Evolutionary conservation across 1,140 invertebrate genomes (phyloP).

Genomic region (Monochamus saltuarius): DNA sequence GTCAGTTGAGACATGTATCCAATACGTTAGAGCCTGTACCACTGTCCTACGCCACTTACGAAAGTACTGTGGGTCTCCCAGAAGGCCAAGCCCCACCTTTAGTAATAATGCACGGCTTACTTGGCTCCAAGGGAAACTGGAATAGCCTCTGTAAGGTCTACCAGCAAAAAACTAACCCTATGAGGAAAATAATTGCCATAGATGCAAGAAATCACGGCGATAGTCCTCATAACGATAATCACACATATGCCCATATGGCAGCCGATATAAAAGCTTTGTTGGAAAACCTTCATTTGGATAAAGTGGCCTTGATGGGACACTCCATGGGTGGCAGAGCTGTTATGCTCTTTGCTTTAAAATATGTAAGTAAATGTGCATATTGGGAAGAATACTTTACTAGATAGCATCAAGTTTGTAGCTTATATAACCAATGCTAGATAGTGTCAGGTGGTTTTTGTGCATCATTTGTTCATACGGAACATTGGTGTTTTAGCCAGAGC

Average conservation of each 20-base stretch:
- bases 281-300: constrained; percentile 60
- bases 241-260: constrained; percentile 72
- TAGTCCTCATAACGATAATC: constrained; percentile 72
- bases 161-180: constrained; percentile 58
- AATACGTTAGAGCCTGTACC: constrained; percentile 52
- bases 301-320: constrained; percentile 77
- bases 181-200: constrained; percentile 70
- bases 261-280: constrained; percentile 71
- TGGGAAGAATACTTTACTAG: too few species aligned
- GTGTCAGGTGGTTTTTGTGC: not conserved
- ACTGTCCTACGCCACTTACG: constrained; percentile 61
- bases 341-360: constrained; percentile 74
- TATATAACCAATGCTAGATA: too few species aligned
- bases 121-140: constrained; percentile 87
- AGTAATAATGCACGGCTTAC: constrained; percentile 81
- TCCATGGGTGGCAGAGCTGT: constrained; percentile 87
- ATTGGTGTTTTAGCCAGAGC: constrained; percentile 63
- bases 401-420: too few species aligned
- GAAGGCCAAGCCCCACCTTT: constrained; percentile 58
- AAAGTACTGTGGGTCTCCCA: constrained; percentile 50
- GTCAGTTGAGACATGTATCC: not conserved
- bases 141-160: constrained; percentile 75
- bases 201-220: constrained; percentile 92
- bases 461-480: not conserved
- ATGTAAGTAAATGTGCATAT: constrained; percentile 25